Percentiles rank a stretch among this genome's conserved stretches.
phyloP scores from a whole-genome alignment of 2,888 invertebrate genomes.

The Loripinus fragilis region DNA sequence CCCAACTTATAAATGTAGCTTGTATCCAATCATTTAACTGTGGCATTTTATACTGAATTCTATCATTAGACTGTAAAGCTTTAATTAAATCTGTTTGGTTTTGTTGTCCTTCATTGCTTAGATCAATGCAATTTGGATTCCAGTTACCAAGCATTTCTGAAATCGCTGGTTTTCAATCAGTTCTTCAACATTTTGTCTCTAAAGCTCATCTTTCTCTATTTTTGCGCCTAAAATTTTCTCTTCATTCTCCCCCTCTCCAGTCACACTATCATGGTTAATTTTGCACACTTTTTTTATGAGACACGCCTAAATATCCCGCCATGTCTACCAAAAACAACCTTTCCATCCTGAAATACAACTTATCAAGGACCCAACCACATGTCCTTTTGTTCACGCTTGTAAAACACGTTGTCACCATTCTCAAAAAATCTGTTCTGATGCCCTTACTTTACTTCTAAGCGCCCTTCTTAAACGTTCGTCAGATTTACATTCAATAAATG shows the following conservation, averaged over 20 bases:
- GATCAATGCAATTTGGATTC: no score
- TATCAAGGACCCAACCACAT: conserved; percentile 24
- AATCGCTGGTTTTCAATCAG: background rate
- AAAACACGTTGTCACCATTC: conserved; percentile 59
- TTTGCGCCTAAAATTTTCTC: no score
- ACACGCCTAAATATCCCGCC: conserved; percentile 35
- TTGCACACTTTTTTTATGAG: conserved; percentile 54
- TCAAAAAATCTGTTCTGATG: conserved; percentile 21
- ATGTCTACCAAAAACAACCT: background rate
- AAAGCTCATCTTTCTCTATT: no score
- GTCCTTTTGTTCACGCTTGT: conserved; percentile 58
- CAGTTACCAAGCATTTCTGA: conserved; percentile 21
- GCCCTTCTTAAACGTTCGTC: conserved; percentile 59
- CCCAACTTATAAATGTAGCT: conserved; percentile 35
- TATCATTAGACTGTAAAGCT: background rate
- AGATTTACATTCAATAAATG: conserved; percentile 55
- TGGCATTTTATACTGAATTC: conserved; percentile 26
- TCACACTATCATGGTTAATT: background rate
- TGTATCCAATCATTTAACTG: conserved; percentile 16
- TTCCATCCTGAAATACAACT: background rate
- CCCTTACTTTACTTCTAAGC: conserved; percentile 17
- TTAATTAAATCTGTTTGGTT: background rate
- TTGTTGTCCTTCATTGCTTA: background rate
- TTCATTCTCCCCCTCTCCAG: background rate
- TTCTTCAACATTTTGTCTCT: no score